Evolutionary conservation across 37 sponge, comb jelly and placozoan genomes (phyloP), one percentile per base, ranked within the genome.

Genomic region (Bolinopsis microptera): DNA sequence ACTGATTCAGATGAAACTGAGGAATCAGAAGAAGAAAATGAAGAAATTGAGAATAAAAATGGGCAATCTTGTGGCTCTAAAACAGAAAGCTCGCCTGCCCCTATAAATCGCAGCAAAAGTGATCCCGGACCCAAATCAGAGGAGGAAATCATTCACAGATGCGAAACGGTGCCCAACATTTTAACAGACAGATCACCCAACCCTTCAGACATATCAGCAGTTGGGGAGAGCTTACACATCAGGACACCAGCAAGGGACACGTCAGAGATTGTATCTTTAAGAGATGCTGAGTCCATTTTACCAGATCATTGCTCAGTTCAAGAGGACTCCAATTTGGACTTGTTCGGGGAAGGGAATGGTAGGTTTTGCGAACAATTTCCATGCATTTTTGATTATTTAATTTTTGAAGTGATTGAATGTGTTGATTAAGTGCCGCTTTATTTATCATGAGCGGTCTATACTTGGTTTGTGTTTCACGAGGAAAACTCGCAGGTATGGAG

Each of bases 321-420:
- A 0, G 90, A 86, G 25, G 90, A 86, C 90, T 86, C 90, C 2
- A 86, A 86, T 27, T 36, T 86, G 26, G 90, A 86, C 28, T 48
- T 86, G 21, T 86, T 86, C 90, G 61, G n/a, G 26, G 80, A 77
- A 0, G 80, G 33, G 32, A 1, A 34, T 32, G 80, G 80, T 24
- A 25, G 27, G 8, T 70, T 70, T 18, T 13, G 68, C n/a, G n/a
- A n/a, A n/a, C n/a, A n/a, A n/a, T n/a, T n/a, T n/a, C n/a, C n/a
- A n/a, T n/a, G n/a, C n/a, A n/a, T n/a, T n/a, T n/a, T n/a, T n/a
- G n/a, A n/a, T n/a, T n/a, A n/a, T n/a, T n/a, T n/a, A n/a, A n/a
- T n/a, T n/a, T n/a, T n/a, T n/a, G n/a, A n/a, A n/a, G n/a, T n/a
- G n/a, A n/a, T n/a, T n/a, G n/a, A n/a, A n/a, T n/a, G n/a, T n/a